Evolutionary conservation across 2,113 vertebrate genomes (phyloP).

Genomic region (Phylloscopus trochiloides): DNA sequence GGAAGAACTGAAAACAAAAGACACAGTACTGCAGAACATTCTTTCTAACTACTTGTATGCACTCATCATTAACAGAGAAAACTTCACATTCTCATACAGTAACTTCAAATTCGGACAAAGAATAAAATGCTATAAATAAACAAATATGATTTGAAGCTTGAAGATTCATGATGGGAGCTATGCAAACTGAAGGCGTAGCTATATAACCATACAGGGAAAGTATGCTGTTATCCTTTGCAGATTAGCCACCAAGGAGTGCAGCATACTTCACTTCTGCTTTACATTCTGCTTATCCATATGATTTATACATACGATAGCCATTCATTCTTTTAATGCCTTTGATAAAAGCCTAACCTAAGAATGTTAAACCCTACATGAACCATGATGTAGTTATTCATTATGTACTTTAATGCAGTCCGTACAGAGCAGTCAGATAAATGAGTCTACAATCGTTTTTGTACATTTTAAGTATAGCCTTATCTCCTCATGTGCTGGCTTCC

Average conservation of each 20-base stretch:
- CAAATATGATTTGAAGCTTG: background rate
- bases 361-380: conserved; percentile 65
- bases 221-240: background rate
- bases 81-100: background rate
- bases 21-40: background rate
- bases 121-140: background rate
- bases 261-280: conserved; percentile 6
- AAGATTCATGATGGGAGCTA: background rate
- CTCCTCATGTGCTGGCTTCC: conserved; percentile 50
- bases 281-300: background rate
- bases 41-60: background rate
- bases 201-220: background rate
- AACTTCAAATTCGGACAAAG: background rate
- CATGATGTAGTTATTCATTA: conserved; percentile 36
- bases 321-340: conserved; percentile 46
- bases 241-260: background rate
- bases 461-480: conserved; percentile 40
- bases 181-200: background rate
- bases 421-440: conserved; percentile 25
- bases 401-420: background rate
- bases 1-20: background rate
- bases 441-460: conserved; percentile 20
- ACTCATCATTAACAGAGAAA: background rate
- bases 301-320: conserved; percentile 1
- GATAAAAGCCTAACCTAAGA: conserved; percentile 53